phyloP scores from a whole-genome alignment of 2,797 vertebrate genomes.

The Pelobates cultripes region DNA sequence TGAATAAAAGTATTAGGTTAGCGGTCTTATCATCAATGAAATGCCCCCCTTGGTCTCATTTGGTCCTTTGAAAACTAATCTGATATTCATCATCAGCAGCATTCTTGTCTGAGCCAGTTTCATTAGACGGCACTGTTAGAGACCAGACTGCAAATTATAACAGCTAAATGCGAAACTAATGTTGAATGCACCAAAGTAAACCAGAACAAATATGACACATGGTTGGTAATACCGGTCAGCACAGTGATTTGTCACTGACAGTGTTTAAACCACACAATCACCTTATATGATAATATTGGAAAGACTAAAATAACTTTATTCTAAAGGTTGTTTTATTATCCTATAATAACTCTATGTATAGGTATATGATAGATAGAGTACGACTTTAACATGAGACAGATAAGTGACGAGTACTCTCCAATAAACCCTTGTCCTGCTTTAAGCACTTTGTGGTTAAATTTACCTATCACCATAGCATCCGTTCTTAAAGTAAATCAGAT shows the following conservation, averaged over 20 bases:
- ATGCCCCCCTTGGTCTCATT: slow-evolving; percentile 37
- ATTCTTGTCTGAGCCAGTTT: slow-evolving; percentile 51
- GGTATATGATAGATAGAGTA: no score
- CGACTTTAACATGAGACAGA: no score
- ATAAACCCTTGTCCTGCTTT: background rate
- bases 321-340: no score
- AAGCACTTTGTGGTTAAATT: background rate
- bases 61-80: slow-evolving; percentile 54
- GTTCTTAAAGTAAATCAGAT: slow-evolving; percentile 4
- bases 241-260: no score
- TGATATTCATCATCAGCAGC: slow-evolving; percentile 45
- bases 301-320: no score
- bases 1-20: background rate
- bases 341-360: no score
- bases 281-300: no score
- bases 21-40: background rate
- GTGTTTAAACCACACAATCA: no score
- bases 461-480: background rate
- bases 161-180: slow-evolving; percentile 61
- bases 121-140: slow-evolving; percentile 57
- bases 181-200: slow-evolving; percentile 56
- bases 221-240: no score
- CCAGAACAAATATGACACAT: slow-evolving; percentile 8
- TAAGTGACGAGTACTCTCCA: no score
- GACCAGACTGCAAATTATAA: slow-evolving; percentile 49